Evolutionary conservation across 2,113 vertebrate species (phyloP), one percentile per base, ranked within the genome.

Genomic region (Mesocricetus auratus): DNA sequence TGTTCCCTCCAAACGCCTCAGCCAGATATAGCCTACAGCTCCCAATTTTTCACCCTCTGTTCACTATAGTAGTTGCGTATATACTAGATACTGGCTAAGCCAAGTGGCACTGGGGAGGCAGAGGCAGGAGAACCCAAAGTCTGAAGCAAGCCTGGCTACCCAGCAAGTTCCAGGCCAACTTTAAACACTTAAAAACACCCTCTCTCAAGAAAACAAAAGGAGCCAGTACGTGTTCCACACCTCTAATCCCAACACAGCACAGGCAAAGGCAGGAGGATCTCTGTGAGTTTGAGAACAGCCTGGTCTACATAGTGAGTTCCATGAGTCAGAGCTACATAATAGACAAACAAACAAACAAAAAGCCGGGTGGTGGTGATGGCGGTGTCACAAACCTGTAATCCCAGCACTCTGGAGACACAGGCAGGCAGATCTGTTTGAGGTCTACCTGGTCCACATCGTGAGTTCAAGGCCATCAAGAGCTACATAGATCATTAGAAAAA

Each of bases 31-130:
- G 53, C 58, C 39, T 50, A 81, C 15, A 78, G 26, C 42, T 79
- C 29, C 75, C 31, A 75, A 86, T 86, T 89, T 86, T 90, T 68
- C 36, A 90, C 90, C 36, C 36, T 94, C 50, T 64, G 26, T 62
- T 91, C 83, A 88, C 66, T 88, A 12, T 22, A 39, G 12, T 17
- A 68, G 45, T 83, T 74, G 81, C 74, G 26, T 71, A 9, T 53
- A 79, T 56, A 82, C 31, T 66, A n/a, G 47, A 86, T 85, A 71
- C n/a, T 60, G 39, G 75, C 31, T 82, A 58, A 96, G 53, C 33
- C 73, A 66, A 66, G 29, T 47, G 42, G 45, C n/a, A 26, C 24
- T 31, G 13, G 39, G 73, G 42, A 77, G 39, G 74, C 42, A 77
- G 45, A 75, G 24, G 42, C 74, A 77, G 50, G 50, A 36, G 17